Evolutionary conservation across 2,113 vertebrate genomes (phyloP), one percentile per base, ranked within the genome.

Genomic region (Platichthys stellatus): DNA sequence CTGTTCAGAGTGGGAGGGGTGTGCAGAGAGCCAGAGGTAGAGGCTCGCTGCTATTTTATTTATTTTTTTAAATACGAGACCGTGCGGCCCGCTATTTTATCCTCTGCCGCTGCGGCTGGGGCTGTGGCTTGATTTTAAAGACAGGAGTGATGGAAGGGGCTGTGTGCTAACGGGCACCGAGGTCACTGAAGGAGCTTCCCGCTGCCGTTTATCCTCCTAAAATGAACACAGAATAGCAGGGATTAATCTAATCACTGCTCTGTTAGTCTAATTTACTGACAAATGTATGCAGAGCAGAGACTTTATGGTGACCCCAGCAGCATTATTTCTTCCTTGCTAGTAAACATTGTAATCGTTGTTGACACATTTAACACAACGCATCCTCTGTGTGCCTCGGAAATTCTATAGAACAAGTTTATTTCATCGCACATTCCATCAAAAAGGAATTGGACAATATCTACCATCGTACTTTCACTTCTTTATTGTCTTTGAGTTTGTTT

Each of bases 1-100:
- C 94, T 95, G 93, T 94, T 95, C 90, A 54, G 83, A 82, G 80
- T 76, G 88, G 87, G 85, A 80, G 82, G 84, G 86, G 84, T 49
- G 83, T 17, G 61, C 67, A 53, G 53, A 80, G 77, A 81, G 86
- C 87, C 81, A 76, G 80, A 87, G 87, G 85, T 86, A 80, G 73
- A 80, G 73, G 78, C 84, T 74, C 45, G 21, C 63, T 83, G 69
- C 18, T 74, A 51, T 54, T 38, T 69, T 71, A 62, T 83, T 63
- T 61, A 60, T 58, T 28, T 40, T 31, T 80, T 79, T 80, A 86
- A 91, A 88, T 89, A 92, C 77, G 69, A 92, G 88, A 82, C 89
- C 81, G 72, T 68, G 82, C 66, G 83, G 89, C 76, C 83, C 88
- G 71, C 67, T 88, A 73, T 82, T 89, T 90, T 66, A 91, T 85